Percentiles rank a stretch among this genome's conserved stretches.
Evolutionary conservation across 1,140 invertebrate genomes (phyloP).

Genomic region (Drosophila willistoni): DNA sequence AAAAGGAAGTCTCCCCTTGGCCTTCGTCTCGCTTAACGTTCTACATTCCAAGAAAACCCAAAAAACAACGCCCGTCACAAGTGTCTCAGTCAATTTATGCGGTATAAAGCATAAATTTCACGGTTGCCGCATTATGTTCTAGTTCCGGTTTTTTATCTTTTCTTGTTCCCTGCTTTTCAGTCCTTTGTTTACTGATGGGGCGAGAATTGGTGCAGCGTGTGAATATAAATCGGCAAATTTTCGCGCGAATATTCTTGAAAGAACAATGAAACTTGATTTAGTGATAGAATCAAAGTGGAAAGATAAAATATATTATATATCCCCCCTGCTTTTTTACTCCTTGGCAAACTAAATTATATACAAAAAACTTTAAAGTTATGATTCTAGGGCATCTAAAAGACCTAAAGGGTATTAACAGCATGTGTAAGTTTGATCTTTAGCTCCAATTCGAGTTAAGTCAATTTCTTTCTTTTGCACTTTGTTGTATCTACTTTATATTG

Average conservation of each 20-base stretch:
- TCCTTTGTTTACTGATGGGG: slow-evolving; percentile 5
- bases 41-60: neutral
- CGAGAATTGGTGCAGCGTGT: neutral
- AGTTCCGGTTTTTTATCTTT: slow-evolving; percentile 19
- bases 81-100: slow-evolving; percentile 38
- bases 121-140: slow-evolving; percentile 17
- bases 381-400: too few relatives aligned
- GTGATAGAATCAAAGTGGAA: neutral
- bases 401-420: too few relatives aligned
- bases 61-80: slow-evolving; percentile 34
- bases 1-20: slow-evolving; percentile 6
- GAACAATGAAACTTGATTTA: slow-evolving; percentile 5
- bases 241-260: neutral
- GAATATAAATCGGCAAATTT: neutral
- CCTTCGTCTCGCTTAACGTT: neutral
- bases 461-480: neutral
- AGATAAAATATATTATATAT: neutral
- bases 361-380: too few relatives aligned
- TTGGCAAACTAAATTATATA: too few relatives aligned
- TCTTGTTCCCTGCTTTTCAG: slow-evolving; percentile 7
- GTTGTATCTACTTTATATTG: slow-evolving; percentile 36
- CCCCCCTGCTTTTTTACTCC: too few relatives aligned
- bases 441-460: too few relatives aligned
- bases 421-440: too few relatives aligned
- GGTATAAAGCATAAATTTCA: slow-evolving; percentile 31